A percentile compares a stretch with the other conserved stretches of the same genome.
These are phyloP conservation scores for Lepidurus arcticus DNA, from an alignment of 1,140 invertebrate species.

Conservation along the genomic window DNA sequence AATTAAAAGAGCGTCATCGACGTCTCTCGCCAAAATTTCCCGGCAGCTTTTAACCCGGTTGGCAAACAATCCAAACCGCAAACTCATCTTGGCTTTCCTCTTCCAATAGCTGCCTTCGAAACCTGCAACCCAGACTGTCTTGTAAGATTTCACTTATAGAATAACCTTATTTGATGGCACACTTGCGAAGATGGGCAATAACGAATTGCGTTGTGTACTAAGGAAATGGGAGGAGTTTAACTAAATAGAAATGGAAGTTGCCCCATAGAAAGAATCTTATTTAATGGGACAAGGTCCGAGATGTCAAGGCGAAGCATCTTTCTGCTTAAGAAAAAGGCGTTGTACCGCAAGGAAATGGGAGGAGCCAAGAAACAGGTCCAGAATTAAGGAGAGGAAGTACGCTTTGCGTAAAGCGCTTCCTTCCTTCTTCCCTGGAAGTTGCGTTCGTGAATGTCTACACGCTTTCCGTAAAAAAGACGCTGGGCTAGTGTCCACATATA, in stretches of 20 bases:
- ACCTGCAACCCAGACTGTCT: too few relatives aligned
- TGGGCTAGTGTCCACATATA: neutral
- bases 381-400: neutral
- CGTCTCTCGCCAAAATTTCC: neutral
- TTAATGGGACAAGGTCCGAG: too few relatives aligned
- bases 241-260: too few relatives aligned
- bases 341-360: neutral
- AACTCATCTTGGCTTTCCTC: too few relatives aligned
- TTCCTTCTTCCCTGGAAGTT: neutral
- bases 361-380: neutral
- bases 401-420: constrained; percentile 2
- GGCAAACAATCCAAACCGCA: too few relatives aligned
- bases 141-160: too few relatives aligned
- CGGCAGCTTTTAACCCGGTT: neutral
- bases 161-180: too few relatives aligned
- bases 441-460: neutral
- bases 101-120: too few relatives aligned
- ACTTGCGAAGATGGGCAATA: too few relatives aligned
- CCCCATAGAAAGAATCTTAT: too few relatives aligned
- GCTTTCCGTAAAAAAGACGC: neutral
- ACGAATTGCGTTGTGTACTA: too few relatives aligned
- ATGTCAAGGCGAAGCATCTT: neutral
- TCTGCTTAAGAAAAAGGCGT: neutral
- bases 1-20: neutral
- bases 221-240: too few relatives aligned